Percentiles rank a stretch among this genome's conserved stretches.
These are phyloP conservation scores for Miltochrista miniata DNA, from an alignment of 2,888 invertebrate species.

Conservation along the genomic window DNA sequence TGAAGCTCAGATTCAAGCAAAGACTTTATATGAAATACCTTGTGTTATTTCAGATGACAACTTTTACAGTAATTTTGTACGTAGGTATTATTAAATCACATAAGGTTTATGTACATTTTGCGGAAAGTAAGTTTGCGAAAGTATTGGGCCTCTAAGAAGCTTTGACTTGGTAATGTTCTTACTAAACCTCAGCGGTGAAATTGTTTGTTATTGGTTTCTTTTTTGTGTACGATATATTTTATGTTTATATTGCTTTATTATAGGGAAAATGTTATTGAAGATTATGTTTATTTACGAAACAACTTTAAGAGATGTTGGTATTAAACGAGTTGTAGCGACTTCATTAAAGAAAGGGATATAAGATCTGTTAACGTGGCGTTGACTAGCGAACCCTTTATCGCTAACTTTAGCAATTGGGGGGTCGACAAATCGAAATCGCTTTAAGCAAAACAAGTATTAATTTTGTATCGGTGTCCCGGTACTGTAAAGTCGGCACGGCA, in stretches of 20 bases:
- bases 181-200: neutral
- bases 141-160: constrained; percentile 10
- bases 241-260: constrained; percentile 13
- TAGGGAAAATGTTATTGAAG: too few relatives aligned
- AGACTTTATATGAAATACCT: constrained; percentile 16
- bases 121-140: constrained; percentile 5
- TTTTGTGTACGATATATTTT: constrained; percentile 9
- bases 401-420: constrained; percentile 78
- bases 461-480: constrained; percentile 72
- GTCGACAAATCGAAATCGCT: constrained; percentile 82
- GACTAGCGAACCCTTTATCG: constrained; percentile 78
- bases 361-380: constrained; percentile 54
- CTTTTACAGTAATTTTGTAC: neutral
- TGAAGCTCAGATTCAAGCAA: constrained; percentile 17
- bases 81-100: neutral
- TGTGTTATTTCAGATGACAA: constrained; percentile 12
- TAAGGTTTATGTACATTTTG: constrained; percentile 1
- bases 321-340: constrained; percentile 36
- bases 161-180: constrained; percentile 7
- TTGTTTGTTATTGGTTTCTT: constrained; percentile 1
- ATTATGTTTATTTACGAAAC: too few relatives aligned
- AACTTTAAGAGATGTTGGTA: constrained; percentile 12
- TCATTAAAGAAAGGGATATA: constrained; percentile 44
- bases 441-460: constrained; percentile 83
- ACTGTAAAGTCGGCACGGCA: constrained; percentile 26